Conservation (phyloP, 92 coral and sea anemone species). For the Diadumene lineata region DNA sequence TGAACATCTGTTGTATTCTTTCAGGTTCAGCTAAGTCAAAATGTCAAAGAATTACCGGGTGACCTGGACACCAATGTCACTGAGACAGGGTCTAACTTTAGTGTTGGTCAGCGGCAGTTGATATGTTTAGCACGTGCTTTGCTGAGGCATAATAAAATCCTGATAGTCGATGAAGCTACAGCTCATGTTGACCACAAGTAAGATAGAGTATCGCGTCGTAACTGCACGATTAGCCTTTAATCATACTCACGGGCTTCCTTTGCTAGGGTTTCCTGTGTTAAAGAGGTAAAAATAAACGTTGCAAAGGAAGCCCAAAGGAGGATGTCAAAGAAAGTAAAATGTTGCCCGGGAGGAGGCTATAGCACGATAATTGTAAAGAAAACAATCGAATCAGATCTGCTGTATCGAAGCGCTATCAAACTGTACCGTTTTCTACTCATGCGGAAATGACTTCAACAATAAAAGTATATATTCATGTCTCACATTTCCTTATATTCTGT, state of each 20-base stretch:
- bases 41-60: conserved; percentile 51
- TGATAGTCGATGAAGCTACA: conserved; percentile 84
- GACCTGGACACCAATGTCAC: conserved; percentile 65
- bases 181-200: conserved; percentile 88
- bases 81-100: conserved; percentile 77
- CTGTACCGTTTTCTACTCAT: no score
- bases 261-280: background rate
- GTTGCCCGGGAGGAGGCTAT: no score
- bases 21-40: conserved; percentile 71
- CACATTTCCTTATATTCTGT: no score
- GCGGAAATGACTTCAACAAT: no score
- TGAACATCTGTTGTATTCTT: background rate
- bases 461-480: no score
- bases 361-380: no score
- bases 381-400: no score
- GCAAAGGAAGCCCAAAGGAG: background rate
- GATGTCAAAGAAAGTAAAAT: background rate
- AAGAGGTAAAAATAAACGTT: background rate
- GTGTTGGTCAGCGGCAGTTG: conserved; percentile 98
- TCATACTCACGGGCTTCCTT: background rate
- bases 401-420: no score
- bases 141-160: conserved; percentile 65
- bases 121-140: conserved; percentile 91
- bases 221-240: background rate
- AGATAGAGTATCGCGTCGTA: conserved; percentile 7